These are phyloP conservation scores for Poecilia latipinna DNA, from an alignment of 2,113 vertebrate genomes.

Conservation along the genomic window DNA sequence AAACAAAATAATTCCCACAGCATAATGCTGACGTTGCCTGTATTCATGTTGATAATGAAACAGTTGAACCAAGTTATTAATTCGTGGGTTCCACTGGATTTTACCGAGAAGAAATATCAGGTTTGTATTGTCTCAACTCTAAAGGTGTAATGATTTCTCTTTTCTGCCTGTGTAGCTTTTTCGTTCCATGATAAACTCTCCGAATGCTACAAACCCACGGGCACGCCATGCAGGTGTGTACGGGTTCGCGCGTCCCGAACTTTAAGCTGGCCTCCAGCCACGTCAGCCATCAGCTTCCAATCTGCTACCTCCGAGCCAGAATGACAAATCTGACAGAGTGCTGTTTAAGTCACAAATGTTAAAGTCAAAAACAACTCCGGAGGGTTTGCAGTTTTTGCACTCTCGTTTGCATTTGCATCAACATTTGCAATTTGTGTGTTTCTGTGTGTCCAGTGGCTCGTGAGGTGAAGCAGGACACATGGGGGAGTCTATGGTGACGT, in stretches of 20 bases:
- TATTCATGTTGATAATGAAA: too few species aligned
- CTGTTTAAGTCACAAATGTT: neutral
- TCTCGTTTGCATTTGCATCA: neutral
- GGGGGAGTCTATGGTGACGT: too few species aligned
- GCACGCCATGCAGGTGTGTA: neutral
- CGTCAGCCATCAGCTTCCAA: slow-evolving; percentile 21
- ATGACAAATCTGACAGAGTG: neutral
- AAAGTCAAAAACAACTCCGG: neutral
- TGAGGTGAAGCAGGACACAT: neutral
- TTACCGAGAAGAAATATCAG: too few species aligned
- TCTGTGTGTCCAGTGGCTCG: neutral
- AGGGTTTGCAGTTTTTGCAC: neutral
- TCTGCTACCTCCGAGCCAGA: slow-evolving; percentile 9
- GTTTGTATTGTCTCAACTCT: too few species aligned
- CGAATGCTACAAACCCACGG: neutral
- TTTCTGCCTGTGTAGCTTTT: too few species aligned
- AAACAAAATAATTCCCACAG: too few species aligned
- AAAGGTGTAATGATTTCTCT: too few species aligned
- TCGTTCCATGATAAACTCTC: too few species aligned
- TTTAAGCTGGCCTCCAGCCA: neutral
- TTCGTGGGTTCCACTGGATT: too few species aligned
- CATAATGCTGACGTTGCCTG: too few species aligned
- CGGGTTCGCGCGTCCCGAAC: neutral
- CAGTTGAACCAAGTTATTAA: neutral
- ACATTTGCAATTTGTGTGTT: neutral